A percentile compares a stretch with the other conserved stretches of the same genome.
Conservation (phyloP, 2,797 vertebrate species). For the Propithecus perrieri region DNA sequence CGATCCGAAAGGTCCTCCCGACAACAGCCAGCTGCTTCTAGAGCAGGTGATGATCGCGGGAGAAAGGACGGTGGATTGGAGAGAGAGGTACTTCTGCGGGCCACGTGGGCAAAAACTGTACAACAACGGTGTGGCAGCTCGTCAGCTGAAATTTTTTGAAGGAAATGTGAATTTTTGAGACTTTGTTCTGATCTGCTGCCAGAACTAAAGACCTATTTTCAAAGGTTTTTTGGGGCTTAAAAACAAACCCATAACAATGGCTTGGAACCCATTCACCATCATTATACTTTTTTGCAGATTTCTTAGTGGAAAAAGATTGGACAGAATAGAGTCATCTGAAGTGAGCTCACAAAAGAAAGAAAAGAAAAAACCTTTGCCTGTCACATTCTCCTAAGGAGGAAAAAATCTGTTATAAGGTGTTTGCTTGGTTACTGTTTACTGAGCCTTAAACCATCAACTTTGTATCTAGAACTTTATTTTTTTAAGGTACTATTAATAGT, state of each 20-base stretch:
- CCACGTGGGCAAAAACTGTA: conserved; percentile 93
- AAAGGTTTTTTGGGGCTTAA: conserved; percentile 25
- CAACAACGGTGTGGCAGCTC: conserved; percentile 91
- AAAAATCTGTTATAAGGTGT: conserved; percentile 46
- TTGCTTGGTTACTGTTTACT: conserved; percentile 60
- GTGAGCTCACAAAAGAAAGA: conserved; percentile 34
- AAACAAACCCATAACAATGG: not conserved
- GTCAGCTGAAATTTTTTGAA: conserved; percentile 96
- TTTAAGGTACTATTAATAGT: conserved; percentile 43
- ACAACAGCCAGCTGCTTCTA: conserved; percentile 82
- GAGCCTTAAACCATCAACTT: conserved; percentile 63
- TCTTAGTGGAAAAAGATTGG: conserved; percentile 54
- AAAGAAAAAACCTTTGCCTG: not conserved
- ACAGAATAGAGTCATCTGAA: not conserved
- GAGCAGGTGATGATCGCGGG: conserved; percentile 93
- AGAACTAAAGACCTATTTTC: conserved; percentile 66
- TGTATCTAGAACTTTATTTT: conserved; percentile 66
- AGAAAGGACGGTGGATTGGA: conserved; percentile 93
- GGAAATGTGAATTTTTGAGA: conserved; percentile 89
- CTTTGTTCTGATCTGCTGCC: conserved; percentile 52
- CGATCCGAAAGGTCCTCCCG: not conserved
- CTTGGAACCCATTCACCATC: not conserved
- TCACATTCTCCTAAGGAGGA: conserved; percentile 41
- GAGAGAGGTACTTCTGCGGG: conserved; percentile 92
- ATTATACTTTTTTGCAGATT: not conserved